Evolutionary conservation across 2,888 invertebrate genomes (phyloP), one percentile per base, ranked within the genome.

Genomic region (Mylabris sibirica): DNA sequence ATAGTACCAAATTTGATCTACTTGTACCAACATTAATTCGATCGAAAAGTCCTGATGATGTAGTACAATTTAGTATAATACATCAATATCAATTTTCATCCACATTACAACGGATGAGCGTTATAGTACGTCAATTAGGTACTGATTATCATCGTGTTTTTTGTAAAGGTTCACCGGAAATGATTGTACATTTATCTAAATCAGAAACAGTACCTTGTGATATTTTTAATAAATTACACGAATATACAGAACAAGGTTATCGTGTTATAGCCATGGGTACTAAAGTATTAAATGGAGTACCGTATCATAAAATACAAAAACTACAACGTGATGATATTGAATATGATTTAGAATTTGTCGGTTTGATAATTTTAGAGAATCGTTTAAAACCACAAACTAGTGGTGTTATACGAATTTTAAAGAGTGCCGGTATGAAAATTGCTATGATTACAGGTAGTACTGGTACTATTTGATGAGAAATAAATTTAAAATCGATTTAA

Each of bases 131-230:
- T 12, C 63, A 76, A 6, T 88, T 90, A 6, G 91, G 91, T 2
- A 92, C 91, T 11, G 87, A 89, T 35, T 89, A 92, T 65, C 92
- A 94, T 77, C 90, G 93, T 72, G 89, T 95, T 0, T 98, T 92
- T 83, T 94, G 93, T 79, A 98, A 98, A 84, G 98, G 98, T 0
- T 94, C 97, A 1, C 98, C 98, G 0, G 98, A 98, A 85, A 96
- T 93, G 91, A 88, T 98, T 49, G 86, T 90, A 9, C 91, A 92
- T 0, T 86, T 98, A 1, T 96, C 94, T 60, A 84, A 83, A 22
- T 88, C 90, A 0, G 88, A 91, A 11, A 89, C 93, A 11, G 92
- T 97, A 64, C 97, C 97, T 0, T 85, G 87, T 4, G 91, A 96
- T 80, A 90, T 96, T 76, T 88, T 90, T 38, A 87, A 90, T 24